phyloP scores from a whole-genome alignment of 2,888 invertebrate genomes.

The Callimorpha dominula region DNA sequence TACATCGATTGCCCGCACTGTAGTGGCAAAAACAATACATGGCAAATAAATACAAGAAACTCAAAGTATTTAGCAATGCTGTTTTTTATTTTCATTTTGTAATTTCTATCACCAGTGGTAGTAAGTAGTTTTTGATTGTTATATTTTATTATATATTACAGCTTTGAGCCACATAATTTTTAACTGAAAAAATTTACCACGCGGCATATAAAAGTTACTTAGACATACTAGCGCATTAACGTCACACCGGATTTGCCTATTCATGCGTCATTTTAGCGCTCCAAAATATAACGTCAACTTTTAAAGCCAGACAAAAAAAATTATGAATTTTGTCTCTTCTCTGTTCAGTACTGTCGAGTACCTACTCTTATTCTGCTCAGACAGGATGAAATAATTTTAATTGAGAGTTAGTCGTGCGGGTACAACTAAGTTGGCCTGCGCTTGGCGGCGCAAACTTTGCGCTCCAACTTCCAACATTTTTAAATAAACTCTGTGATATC shows the following conservation, averaged over 20 bases:
- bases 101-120: no score
- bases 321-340: slow-evolving; percentile 47
- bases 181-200: no score
- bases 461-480: slow-evolving; percentile 38
- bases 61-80: no score
- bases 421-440: slow-evolving; percentile 37
- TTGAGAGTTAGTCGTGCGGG: slow-evolving; percentile 64
- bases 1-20: no score
- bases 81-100: no score
- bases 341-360: slow-evolving; percentile 42
- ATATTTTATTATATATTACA: no score
- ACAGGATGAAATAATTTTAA: slow-evolving; percentile 63
- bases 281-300: slow-evolving; percentile 43
- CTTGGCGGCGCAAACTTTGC: slow-evolving; percentile 47
- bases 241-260: background rate
- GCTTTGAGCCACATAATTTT: no score
- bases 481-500: slow-evolving; percentile 33
- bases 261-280: slow-evolving; percentile 43
- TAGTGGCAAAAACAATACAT: no score
- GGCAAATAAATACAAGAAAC: no score
- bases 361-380: slow-evolving; percentile 45
- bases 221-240: background rate
- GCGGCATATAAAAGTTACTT: no score
- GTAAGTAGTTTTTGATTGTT: no score
- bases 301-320: slow-evolving; percentile 56